Evolutionary conservation across 2,113 vertebrate species (phyloP), one percentile per base, ranked within the genome.

Genomic region (Ammodytes dubius): DNA sequence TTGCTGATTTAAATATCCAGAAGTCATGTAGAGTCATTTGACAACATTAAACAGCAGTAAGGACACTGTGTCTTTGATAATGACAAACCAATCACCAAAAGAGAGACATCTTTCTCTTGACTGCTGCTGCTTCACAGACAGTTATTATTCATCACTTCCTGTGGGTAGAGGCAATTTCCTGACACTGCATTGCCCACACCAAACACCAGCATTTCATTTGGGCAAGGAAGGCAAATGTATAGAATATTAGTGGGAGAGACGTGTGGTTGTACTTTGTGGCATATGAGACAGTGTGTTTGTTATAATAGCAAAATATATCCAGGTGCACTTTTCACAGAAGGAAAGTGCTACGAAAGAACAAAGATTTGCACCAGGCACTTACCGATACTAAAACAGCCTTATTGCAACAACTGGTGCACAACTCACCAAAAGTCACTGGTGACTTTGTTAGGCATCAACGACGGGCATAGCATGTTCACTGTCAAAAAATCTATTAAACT

Each of bases 151-250:
- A 57, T 77, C 35, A 53, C 52, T 61, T 88, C 42, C 77, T 79
- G 65, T 76, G 11, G n/a, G 27, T 50, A 72, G 54, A 70, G 59
- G 63, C 0, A 3, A 76, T 81, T 85, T 87, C 52, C 74, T 60
- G 52, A 15, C 53, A 17, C 37, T 78, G 37, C 53, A 17, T 27
- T 78, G 37, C 65, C 53, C 64, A 80, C 63, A 61, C 39, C 53
- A 53, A 54, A 61, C 19, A 10, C 2, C 64, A 37, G 5, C 80
- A 74, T 79, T 49, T 53, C 37, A 76, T 59, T 45, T 59, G 7
- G 50, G 39, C 49, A 83, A 79, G 76, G 45, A 80, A 57, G n/a
- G 14, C 53, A 82, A 17, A 73, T 80, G 70, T 67, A 70, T 58
- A 53, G 17, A 43, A 13, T 69, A 17, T 65, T 39, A 61, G 6